These are phyloP conservation scores for Mugil cephalus DNA, from an alignment of 2,113 vertebrate genomes.

Conservation along the genomic window DNA sequence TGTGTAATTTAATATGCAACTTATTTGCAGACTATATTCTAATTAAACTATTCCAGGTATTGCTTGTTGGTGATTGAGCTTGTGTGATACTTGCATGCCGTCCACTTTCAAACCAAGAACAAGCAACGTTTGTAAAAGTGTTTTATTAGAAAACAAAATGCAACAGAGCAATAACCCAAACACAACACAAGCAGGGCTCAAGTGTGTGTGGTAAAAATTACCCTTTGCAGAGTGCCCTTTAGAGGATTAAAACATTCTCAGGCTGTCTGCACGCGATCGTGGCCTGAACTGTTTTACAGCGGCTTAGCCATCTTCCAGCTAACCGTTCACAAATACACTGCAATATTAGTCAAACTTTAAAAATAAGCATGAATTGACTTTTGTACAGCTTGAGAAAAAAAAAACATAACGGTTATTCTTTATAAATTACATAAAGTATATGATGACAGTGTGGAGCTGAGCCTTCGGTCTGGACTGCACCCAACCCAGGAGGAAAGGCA, in stretches of 20 bases:
- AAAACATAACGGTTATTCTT: slow-evolving; percentile 1
- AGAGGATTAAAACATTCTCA: slow-evolving; percentile 92
- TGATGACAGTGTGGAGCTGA: not conserved
- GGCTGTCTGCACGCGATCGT: slow-evolving; percentile 71
- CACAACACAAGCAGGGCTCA: slow-evolving; percentile 87
- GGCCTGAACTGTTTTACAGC: slow-evolving; percentile 13
- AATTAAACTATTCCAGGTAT: slow-evolving; percentile 44
- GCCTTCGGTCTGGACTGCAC: not conserved
- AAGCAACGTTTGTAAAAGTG: slow-evolving; percentile 70
- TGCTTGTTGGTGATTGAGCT: not conserved
- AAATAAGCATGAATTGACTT: not conserved
- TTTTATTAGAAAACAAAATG: slow-evolving; percentile 87
- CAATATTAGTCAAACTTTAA: slow-evolving; percentile 15
- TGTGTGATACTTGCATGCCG: not conserved
- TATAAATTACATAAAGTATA: slow-evolving; percentile 28
- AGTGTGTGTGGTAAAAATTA: slow-evolving; percentile 91
- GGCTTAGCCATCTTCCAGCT: not conserved
- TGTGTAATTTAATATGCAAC: slow-evolving; percentile 45
- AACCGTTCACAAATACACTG: not conserved
- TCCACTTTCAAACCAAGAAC: not conserved
- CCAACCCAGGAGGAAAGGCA: slow-evolving; percentile 5
- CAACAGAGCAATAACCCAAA: slow-evolving; percentile 83
- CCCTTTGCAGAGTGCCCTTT: slow-evolving; percentile 86
- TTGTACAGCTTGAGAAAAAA: slow-evolving; percentile 20
- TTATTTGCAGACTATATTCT: slow-evolving; percentile 34